A percentile compares a stretch with the other conserved stretches of the same genome.
These are phyloP conservation scores for Triplophysa bombifrons DNA, from an alignment of 2,797 vertebrate species.

Conservation along the genomic window DNA sequence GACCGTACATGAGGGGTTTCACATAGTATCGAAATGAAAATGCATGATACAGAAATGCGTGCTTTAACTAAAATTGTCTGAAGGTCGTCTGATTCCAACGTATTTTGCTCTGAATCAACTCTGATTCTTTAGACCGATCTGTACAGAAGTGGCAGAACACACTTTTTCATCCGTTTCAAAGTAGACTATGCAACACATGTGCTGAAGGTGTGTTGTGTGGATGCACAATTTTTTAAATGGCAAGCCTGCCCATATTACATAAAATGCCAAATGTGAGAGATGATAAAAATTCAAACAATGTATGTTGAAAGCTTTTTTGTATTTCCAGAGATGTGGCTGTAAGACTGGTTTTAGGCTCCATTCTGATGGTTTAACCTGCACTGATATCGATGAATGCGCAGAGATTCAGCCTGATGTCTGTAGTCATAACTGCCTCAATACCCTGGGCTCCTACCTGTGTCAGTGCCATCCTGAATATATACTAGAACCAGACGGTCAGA, in stretches of 20 bases:
- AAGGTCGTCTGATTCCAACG: too few species aligned
- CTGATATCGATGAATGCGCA: conserved; percentile 84
- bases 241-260: not conserved
- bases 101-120: too few species aligned
- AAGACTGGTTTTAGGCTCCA: conserved; percentile 72
- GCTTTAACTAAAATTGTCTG: too few species aligned
- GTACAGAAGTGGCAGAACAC: too few species aligned
- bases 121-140: too few species aligned
- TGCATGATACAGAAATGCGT: too few species aligned
- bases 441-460: conserved; percentile 81
- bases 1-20: too few species aligned
- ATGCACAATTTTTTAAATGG: not conserved
- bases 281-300: too few species aligned
- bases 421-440: conserved; percentile 86
- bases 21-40: too few species aligned
- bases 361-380: conserved; percentile 68
- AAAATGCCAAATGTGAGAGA: not conserved
- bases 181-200: not conserved
- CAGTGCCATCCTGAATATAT: conserved; percentile 80
- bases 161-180: too few species aligned
- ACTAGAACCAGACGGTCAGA: conserved; percentile 79
- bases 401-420: conserved; percentile 64
- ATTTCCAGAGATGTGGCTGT: conserved; percentile 80
- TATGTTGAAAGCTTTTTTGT: not conserved
- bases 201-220: not conserved